Percentiles rank a stretch among this genome's conserved stretches.
These are phyloP conservation scores for Procambarus virginalis DNA, from an alignment of 1,140 invertebrate genomes.

Conservation along the genomic window DNA sequence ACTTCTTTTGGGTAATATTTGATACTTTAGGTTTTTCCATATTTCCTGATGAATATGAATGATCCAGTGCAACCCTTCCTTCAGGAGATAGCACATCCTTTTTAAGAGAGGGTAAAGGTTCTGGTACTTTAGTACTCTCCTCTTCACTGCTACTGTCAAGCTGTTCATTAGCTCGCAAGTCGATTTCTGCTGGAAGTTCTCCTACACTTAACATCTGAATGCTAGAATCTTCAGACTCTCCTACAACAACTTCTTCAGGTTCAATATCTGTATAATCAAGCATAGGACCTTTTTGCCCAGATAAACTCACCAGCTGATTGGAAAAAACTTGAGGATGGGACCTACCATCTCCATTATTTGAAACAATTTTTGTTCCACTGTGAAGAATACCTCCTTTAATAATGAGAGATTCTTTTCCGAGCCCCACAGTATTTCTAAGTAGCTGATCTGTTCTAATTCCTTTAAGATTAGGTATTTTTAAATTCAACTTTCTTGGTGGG, in stretches of 20 bases:
- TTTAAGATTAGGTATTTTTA: constrained; percentile 6
- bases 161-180: constrained; percentile 38
- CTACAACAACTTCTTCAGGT: constrained; percentile 47
- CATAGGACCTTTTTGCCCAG: constrained; percentile 17
- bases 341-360: neutral
- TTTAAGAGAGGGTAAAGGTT: neutral
- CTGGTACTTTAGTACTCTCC: constrained; percentile 27
- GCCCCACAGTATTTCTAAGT: neutral
- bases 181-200: constrained; percentile 4
- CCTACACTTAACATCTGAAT: constrained; percentile 1
- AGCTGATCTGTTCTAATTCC: neutral
- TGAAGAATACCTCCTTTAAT: neutral
- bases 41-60: constrained; percentile 51
- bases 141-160: constrained; percentile 56
- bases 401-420: neutral
- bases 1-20: constrained; percentile 31
- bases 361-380: neutral
- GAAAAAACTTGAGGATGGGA: constrained; percentile 3
- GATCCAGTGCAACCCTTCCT: constrained; percentile 52
- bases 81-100: constrained; percentile 47
- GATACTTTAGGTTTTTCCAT: constrained; percentile 19
- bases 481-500: constrained; percentile 10
- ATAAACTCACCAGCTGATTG: neutral
- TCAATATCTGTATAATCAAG: constrained; percentile 47
- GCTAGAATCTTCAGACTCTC: constrained; percentile 29